phyloP scores from a whole-genome alignment of 2,888 invertebrate species.

The Abscondita cerata region DNA sequence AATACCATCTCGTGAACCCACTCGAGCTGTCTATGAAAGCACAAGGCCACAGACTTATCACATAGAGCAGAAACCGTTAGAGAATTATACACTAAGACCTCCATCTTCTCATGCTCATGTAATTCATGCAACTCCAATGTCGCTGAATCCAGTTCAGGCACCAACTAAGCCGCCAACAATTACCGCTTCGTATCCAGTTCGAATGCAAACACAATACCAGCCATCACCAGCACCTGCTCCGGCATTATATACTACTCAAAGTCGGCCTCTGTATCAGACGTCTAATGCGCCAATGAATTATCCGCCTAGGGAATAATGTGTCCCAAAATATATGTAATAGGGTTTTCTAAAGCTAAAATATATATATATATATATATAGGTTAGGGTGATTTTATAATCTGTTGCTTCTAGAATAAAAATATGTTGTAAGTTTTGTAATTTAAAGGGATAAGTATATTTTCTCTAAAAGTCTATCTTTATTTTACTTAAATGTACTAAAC shows the following conservation, averaged over 20 bases:
- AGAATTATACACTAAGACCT: conserved; percentile 58
- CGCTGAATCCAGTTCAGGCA: conserved; percentile 64
- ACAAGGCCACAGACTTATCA: conserved; percentile 53
- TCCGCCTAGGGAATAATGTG: conserved; percentile 42
- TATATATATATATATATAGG: too few species aligned
- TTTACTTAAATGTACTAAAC: too few species aligned
- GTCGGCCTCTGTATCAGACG: conserved; percentile 55
- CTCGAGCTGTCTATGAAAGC: conserved; percentile 53
- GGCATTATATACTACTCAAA: conserved; percentile 55
- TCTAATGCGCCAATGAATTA: conserved; percentile 51
- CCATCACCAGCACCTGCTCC: conserved; percentile 50
- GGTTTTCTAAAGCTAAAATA: too few species aligned
- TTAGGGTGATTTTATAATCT: too few species aligned
- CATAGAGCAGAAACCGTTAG: conserved; percentile 54
- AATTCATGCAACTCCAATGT: conserved; percentile 64
- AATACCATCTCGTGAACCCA: conserved; percentile 50
- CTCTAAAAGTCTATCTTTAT: too few species aligned
- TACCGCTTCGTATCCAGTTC: conserved; percentile 83
- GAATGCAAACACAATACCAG: conserved; percentile 65
- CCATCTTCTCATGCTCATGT: conserved; percentile 60
- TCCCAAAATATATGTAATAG: too few species aligned
- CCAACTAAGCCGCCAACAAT: conserved; percentile 82
- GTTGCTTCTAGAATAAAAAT: too few species aligned
- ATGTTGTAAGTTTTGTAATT: too few species aligned
- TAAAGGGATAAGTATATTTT: too few species aligned